Conservation (phyloP, 2,113 vertebrate species). For the Oreotrochilus melanogaster region DNA sequence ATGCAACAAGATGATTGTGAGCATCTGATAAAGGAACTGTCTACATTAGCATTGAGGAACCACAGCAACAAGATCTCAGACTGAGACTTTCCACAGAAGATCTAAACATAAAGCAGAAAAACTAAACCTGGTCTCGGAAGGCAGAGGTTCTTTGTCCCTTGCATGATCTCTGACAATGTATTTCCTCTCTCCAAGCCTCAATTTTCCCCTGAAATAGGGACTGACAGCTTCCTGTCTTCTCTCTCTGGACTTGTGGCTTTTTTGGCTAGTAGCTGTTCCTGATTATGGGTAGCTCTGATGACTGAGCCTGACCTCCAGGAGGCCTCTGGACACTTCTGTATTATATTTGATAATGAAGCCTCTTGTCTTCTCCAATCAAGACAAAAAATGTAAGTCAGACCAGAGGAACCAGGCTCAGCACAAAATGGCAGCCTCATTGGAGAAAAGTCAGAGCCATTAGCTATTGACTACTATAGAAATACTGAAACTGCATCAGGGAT, state of each 20-base stretch:
- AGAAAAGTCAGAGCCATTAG: conserved; percentile 59
- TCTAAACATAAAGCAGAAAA: not conserved
- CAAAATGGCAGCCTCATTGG: conserved; percentile 52
- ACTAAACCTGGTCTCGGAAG: not conserved
- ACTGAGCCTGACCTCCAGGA: conserved; percentile 37
- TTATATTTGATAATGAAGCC: conserved; percentile 57
- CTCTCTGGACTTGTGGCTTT: not conserved
- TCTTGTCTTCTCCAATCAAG: conserved; percentile 47
- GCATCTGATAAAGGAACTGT: not conserved
- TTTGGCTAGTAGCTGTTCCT: conserved; percentile 28
- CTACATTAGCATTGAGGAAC: not conserved
- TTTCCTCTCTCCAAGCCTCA: not conserved
- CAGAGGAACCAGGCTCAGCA: conserved; percentile 62
- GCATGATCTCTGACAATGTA: not conserved
- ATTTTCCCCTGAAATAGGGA: not conserved
- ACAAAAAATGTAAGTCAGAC: conserved; percentile 26
- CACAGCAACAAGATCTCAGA: not conserved
- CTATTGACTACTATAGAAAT: conserved; percentile 63
- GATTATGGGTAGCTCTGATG: not conserved
- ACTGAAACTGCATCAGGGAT: conserved; percentile 67
- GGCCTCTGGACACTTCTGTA: conserved; percentile 44
- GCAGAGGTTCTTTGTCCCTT: not conserved
- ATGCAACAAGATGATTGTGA: not conserved
- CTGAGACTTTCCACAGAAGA: not conserved
- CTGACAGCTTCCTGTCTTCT: conserved; percentile 3